Base-by-base conservation (phyloP, 2,113 vertebrate species). In the Toxostoma redivivum region DNA sequence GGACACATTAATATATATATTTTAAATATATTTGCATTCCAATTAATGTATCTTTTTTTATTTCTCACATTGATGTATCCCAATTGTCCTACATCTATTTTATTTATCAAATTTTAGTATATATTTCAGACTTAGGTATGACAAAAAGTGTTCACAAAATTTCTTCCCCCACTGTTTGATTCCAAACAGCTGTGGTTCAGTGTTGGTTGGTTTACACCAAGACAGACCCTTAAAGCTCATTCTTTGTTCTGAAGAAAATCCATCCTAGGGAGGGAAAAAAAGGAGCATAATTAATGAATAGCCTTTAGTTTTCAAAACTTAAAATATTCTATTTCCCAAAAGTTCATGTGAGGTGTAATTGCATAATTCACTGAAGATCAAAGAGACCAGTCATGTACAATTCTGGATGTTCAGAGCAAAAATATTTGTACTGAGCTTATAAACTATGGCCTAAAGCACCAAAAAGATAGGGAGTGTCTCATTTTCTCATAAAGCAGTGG, bases 181-280 rank as follows among this genome's bases (percentile, higher is more conserved):
- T 80, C 24, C 30, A 64, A 83, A 54, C 35, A 92, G 21, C 50
- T 95, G 54, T 64, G 15, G 12, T 57, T 89, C 57, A 70, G 23
- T 66, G 40, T 53, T 65, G 6, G 15, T 64, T 88, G 8, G 3
- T 89, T 91, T 86, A 44, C 31, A 38, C 69, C 24, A 69, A 61
- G 54, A 77, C 14, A 67, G 12, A 42, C 2, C 2, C n/a, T 80
- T 56, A 40, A 71, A 77, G 3, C 12, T 70, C 6, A 31, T 73
- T 83, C 28, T 86, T 86, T 91, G 16, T 15, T 89, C 40, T 91
- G 11, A 73, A 48, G 58, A 84, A 89, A 86, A n/a, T 11, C 4
- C 1, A 47, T 6, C 6, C 47, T 48, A 16, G 15, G 6, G 24
- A 6, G 7, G 3, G 5, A 3, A 9, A 13, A 80, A 50, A 69